These are phyloP conservation scores for Trematomus loennbergii DNA, from an alignment of 2,113 vertebrate genomes.

Conservation along the genomic window DNA sequence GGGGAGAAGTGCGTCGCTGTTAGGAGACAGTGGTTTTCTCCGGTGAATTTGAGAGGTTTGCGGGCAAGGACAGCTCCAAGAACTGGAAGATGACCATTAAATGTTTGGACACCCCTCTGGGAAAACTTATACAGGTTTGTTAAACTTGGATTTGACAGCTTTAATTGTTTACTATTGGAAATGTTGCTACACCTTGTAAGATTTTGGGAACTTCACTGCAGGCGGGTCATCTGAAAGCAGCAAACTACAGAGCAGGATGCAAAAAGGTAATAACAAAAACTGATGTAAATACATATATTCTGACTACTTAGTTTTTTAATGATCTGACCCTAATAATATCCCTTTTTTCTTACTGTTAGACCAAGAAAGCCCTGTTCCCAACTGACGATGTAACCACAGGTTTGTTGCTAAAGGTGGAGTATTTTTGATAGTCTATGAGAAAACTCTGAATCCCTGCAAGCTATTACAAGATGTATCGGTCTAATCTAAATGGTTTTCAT, in stretches of 20 bases:
- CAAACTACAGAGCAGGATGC: neutral
- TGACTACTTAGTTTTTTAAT: neutral
- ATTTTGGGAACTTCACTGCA: slow-evolving; percentile 13
- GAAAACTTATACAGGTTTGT: slow-evolving; percentile 73
- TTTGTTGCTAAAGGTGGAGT: slow-evolving; percentile 25
- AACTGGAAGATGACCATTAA: slow-evolving; percentile 81
- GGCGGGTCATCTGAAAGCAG: slow-evolving; percentile 52
- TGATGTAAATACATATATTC: neutral
- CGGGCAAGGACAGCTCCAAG: slow-evolving; percentile 43
- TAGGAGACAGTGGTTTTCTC: slow-evolving; percentile 62
- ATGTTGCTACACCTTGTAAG: rapidly evolving
- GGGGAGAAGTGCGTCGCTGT: slow-evolving; percentile 71
- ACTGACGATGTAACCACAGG: slow-evolving; percentile 8
- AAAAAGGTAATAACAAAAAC: slow-evolving; percentile 29
- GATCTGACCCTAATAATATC: neutral
- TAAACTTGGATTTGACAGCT: neutral
- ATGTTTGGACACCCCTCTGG: slow-evolving; percentile 53
- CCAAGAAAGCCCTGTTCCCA: slow-evolving; percentile 14
- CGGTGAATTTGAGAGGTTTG: slow-evolving; percentile 71
- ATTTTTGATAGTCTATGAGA: too few species aligned
- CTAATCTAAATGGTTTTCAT: neutral
- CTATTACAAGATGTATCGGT: neutral
- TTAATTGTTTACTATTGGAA: neutral
- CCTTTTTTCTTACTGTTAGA: slow-evolving; percentile 31
- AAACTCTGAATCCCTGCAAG: too few species aligned